phyloP scores from a whole-genome alignment of 2,113 vertebrate genomes.

The Protomyctophum bolini region DNA sequence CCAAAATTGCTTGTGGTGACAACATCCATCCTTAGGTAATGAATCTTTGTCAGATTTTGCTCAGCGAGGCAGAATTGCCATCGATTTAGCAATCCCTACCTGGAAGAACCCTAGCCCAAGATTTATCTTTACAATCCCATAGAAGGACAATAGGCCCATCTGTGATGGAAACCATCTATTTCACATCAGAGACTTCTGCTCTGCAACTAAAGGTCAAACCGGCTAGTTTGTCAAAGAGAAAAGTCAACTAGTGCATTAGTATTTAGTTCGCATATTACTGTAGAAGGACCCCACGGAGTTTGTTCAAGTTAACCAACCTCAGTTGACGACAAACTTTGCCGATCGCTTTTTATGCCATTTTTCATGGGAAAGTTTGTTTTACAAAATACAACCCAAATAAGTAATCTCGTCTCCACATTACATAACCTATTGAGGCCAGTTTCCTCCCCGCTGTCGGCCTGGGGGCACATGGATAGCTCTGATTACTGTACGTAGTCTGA shows the following conservation, averaged over 20 bases:
- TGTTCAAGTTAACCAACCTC: no score
- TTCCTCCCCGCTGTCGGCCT: neutral
- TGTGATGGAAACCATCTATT: conserved; percentile 37
- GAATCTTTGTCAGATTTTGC: conserved; percentile 65
- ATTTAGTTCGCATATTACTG: no score
- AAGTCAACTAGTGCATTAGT: no score
- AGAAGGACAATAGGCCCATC: conserved; percentile 19
- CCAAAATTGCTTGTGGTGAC: conserved; percentile 62
- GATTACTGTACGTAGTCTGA: neutral
- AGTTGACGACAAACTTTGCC: no score
- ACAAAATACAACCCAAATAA: no score
- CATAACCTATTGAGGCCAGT: neutral
- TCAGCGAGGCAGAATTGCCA: conserved; percentile 52
- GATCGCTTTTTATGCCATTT: no score
- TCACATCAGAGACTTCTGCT: conserved; percentile 8
- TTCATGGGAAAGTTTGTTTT: no score
- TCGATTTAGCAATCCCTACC: conserved; percentile 49
- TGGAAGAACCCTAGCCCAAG: conserved; percentile 25
- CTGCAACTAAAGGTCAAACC: neutral
- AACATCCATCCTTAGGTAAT: conserved; percentile 59
- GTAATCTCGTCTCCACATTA: no score
- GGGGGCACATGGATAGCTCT: neutral
- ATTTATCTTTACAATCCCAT: conserved; percentile 24
- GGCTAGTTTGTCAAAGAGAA: neutral
- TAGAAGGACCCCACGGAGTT: no score